These are phyloP conservation scores for Cheilosia soror DNA, from an alignment of 2,888 invertebrate genomes.

Conservation along the genomic window DNA sequence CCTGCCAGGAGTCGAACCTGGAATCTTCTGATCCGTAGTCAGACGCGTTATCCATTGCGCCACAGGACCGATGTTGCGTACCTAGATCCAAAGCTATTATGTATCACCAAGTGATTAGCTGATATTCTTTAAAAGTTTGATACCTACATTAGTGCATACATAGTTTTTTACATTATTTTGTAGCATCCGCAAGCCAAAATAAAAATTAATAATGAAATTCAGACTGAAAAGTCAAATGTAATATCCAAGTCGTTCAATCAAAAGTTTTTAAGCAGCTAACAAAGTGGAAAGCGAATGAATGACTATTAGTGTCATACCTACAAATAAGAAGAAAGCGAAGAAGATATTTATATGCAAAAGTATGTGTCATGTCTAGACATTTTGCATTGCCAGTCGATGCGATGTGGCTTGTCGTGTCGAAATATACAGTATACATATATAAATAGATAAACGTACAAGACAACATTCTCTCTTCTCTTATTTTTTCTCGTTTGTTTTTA, in stretches of 20 bases:
- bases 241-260: too few relatives aligned
- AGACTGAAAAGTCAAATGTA: too few relatives aligned
- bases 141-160: too few relatives aligned
- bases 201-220: too few relatives aligned
- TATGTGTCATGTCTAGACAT: slow-evolving; percentile 39
- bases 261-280: too few relatives aligned
- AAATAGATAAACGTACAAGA: not conserved
- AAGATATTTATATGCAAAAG: slow-evolving; percentile 26
- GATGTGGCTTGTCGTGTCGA: slow-evolving; percentile 19
- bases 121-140: too few relatives aligned
- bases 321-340: not conserved
- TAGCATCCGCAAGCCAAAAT: too few relatives aligned
- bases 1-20: slow-evolving; percentile 76
- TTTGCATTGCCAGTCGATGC: slow-evolving; percentile 19
- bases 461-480: not conserved
- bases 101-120: not conserved
- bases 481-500: slow-evolving; percentile 7
- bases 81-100: not conserved
- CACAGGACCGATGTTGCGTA: slow-evolving; percentile 58
- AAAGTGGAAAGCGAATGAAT: too few relatives aligned
- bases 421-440: not conserved
- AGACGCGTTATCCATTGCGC: slow-evolving; percentile 76
- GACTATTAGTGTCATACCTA: not conserved
- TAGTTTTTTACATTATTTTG: too few relatives aligned
- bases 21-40: slow-evolving; percentile 76